Evolutionary conservation across 1,140 invertebrate species (phyloP), one percentile per base, ranked within the genome.

Genomic region (Copidosoma floridanum): DNA sequence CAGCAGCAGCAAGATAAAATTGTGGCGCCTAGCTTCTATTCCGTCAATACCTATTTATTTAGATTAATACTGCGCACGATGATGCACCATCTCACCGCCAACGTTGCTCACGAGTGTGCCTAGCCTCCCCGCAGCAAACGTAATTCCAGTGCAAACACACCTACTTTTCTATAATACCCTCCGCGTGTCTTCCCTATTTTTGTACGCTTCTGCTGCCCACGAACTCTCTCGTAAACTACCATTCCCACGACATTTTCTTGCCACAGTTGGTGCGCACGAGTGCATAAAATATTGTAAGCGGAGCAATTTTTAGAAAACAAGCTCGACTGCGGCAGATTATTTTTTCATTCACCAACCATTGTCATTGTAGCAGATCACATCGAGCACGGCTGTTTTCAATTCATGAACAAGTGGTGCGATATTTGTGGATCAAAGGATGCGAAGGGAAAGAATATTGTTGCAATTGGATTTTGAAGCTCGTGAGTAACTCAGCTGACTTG

Each of bases 391-490:
- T 38, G 63, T 65, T 70, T 72, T 75, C 68, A 72, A 74, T 75
- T 74, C 73, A 73, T 69, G 63, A 21, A 44, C n/a, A 38, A n/a
- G 3, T 20, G 27, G 32, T 64, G 53, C 64, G 53, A 50, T 50
- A 64, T n/a, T n/a, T n/a, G n/a, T n/a, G n/a, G n/a, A n/a, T n/a
- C n/a, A n/a, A n/a, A n/a, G 63, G 70, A 69, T 67, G 59, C 20
- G 24, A 43, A 1, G 16, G 20, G 5, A 23, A 27, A 40, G 38
- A 37, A 52, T 59, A 60, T 60, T 71, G 68, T 65, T 61, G 68
- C 66, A 65, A 71, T 71, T 69, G 72, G 65, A 70, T 70, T 66
- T 67, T 46, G 58, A 63, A 61, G 68, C 66, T 60, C 71, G 68
- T n/a, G n/a, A n/a, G n/a, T 71, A 74, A 75, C 65, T 75, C 67